phyloP scores from a whole-genome alignment of 30 jellyfish, hydroid and myxozoan species.

The Aurelia aurita region DNA sequence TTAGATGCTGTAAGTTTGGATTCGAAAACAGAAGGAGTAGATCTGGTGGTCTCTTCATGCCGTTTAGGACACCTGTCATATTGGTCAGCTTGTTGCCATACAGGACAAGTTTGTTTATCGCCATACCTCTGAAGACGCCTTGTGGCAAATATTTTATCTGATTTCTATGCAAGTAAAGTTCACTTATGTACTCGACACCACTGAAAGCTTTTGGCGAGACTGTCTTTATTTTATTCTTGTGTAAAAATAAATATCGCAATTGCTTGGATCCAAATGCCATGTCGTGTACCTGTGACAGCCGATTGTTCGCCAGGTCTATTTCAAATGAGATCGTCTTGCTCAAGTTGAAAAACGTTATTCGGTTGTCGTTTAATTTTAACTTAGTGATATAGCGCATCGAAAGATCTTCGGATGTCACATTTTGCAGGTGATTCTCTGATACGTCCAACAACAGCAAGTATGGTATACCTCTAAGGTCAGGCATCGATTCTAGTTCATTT shows the following conservation, averaged over 20 bases:
- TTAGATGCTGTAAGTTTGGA: slow-evolving; percentile 5
- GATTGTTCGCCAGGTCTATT: slow-evolving; percentile 11
- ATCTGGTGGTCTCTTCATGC: slow-evolving; percentile 1
- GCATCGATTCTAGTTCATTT: neutral
- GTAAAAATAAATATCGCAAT: no score
- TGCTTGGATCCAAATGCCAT: no score
- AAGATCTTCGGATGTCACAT: neutral
- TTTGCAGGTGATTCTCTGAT: neutral
- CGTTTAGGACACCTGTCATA: slow-evolving; percentile 17
- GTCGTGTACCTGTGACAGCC: no score
- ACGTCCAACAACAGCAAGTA: neutral
- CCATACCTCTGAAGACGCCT: slow-evolving; percentile 5
- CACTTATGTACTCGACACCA: neutral
- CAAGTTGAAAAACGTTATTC: neutral
- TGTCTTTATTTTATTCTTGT: neutral
- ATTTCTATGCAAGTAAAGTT: slow-evolving; percentile 21
- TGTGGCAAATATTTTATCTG: slow-evolving; percentile 11
- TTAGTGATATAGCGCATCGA: neutral
- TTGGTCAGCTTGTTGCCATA: slow-evolving; percentile 8
- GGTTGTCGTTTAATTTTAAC: neutral
- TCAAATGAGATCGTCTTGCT: neutral
- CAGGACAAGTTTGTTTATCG: neutral
- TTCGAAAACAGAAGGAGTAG: slow-evolving; percentile 12
- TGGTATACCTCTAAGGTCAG: neutral
- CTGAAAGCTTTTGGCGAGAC: slow-evolving; percentile 35